Evolutionary conservation across 1,140 invertebrate genomes (phyloP).

Genomic region (Papilio polytes): DNA sequence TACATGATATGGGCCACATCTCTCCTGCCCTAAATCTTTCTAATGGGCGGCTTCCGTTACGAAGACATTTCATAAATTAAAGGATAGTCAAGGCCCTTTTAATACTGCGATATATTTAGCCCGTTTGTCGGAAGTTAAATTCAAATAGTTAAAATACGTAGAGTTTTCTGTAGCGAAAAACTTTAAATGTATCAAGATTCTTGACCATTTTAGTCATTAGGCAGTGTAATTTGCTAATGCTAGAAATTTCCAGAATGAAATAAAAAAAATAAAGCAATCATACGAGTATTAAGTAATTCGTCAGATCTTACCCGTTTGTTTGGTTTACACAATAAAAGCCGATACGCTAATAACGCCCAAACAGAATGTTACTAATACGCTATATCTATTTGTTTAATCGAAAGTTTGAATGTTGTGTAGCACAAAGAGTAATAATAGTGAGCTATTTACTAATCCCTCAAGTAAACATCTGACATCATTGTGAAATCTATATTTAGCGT

Average conservation of each 20-base stretch:
- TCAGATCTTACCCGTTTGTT: background rate
- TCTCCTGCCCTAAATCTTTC: conserved; percentile 41
- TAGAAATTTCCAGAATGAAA: background rate
- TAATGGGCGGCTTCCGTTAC: conserved; percentile 39
- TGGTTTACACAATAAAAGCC: background rate
- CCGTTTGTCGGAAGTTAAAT: background rate
- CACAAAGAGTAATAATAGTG: conserved; percentile 5
- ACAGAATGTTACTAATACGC: conserved; percentile 1
- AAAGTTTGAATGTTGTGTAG: background rate
- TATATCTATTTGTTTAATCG: conserved; percentile 9
- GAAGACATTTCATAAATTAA: conserved; percentile 39
- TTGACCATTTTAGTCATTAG: no score
- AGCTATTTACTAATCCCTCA: background rate
- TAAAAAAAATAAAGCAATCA: background rate
- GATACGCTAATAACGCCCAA: conserved; percentile 3
- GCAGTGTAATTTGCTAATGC: background rate
- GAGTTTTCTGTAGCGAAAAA: no score
- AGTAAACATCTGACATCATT: background rate
- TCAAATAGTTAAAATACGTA: background rate
- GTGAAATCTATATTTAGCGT: background rate
- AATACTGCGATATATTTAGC: conserved; percentile 1
- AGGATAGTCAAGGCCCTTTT: conserved; percentile 31
- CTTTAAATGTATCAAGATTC: no score
- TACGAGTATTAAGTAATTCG: background rate
- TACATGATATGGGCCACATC: conserved; percentile 36